Conservation (phyloP, 2,113 vertebrate genomes). For the Gorilla gorilla region DNA sequence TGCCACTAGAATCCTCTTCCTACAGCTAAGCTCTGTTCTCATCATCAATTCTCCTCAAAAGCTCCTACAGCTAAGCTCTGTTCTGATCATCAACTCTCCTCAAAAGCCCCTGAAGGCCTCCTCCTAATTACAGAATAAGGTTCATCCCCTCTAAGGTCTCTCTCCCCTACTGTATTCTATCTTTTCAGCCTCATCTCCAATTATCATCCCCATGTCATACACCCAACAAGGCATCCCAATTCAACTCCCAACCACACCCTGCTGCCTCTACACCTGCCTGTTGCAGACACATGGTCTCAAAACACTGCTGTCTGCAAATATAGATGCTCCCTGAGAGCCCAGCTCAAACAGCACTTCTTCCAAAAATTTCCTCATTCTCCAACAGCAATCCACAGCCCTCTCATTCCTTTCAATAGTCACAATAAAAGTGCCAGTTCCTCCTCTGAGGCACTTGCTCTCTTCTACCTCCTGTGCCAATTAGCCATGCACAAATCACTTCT, state of each 20-base stretch:
- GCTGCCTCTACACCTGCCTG: neutral
- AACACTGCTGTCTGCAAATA: neutral
- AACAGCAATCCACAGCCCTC: neutral
- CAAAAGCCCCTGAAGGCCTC: neutral
- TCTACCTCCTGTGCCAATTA: neutral
- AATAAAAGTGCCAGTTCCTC: neutral
- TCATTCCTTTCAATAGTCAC: neutral
- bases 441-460: neutral
- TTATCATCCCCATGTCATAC: too few relatives aligned
- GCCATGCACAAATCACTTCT: rapidly evolving
- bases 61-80: neutral
- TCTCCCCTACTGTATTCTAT: rapidly evolving
- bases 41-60: too few relatives aligned
- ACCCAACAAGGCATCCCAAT: neutral
- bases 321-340: neutral
- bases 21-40: too few relatives aligned
- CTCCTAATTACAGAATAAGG: neutral
- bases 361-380: neutral
- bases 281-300: neutral
- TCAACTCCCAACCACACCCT: neutral
- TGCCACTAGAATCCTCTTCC: neutral
- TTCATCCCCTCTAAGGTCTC: too few relatives aligned
- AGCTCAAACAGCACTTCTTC: neutral
- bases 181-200: neutral
- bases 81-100: neutral